Base-by-base conservation (phyloP, 1,140 invertebrate genomes). In the Solenopsis fugax region DNA sequence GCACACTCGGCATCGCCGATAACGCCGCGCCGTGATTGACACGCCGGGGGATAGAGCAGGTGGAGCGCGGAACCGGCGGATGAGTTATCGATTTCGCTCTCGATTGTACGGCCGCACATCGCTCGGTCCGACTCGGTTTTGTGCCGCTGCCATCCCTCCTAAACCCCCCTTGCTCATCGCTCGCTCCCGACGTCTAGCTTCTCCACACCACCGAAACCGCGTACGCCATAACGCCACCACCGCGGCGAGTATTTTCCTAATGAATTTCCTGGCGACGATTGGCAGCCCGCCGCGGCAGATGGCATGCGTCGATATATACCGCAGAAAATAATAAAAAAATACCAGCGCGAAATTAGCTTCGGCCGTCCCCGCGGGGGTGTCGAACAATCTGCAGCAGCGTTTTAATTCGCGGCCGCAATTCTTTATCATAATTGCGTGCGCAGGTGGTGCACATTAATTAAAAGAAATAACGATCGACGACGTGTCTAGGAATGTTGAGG, bases 191-290 rank as follows among this genome's bases (percentile, higher is more conserved):
- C 9, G 60, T 56, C 73, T 52, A 62, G 58, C 48, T 62, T 6
- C 56, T 41, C 73, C 16, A 7, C 54, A 60, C 69, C 54, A 16
- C 24, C 37, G 54, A 73, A 84, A 84, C 80, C 80, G 80, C 80
- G 69, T 84, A 50, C 54, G 62, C 80, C 54, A 82, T 82, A 73
- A 82, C 69, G 69, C 64, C 16, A 18, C 69, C 41, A 21, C 41
- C 80, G 29, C 65, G 65, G 24, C 78, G 80, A 7, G 69, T 60
- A 84, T 84, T 84, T 73, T 84, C 67, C 80, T 84, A 84, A 84
- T 84, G 80, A 84, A 84, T 84, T 84, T 84, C 80, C 80, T 60
- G 80, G 80, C 80, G 67, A 84, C 80, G 80, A 84, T 84, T 73
- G 69, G 69, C 67, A 82, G 24, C 60, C 41, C 67, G 41, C 37